Evolutionary conservation across 2,888 invertebrate genomes (phyloP).

Genomic region (Auanema sp.): DNA sequence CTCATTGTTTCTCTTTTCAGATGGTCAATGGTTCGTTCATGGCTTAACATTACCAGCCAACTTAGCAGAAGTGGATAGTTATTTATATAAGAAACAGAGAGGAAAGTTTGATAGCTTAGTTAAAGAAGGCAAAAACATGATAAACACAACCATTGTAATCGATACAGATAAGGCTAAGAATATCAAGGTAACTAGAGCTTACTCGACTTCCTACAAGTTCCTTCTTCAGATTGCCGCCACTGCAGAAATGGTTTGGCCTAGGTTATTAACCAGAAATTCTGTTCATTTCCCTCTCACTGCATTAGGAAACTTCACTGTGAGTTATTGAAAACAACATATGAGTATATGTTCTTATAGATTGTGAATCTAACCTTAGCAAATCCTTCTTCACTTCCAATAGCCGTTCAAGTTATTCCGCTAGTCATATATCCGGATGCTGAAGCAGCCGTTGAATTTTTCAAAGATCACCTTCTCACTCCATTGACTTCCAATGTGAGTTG

Average conservation of each 20-base stretch:
- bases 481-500: slow-evolving; percentile 34
- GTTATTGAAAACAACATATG: too few species aligned
- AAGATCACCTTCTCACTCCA: slow-evolving; percentile 33
- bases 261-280: slow-evolving; percentile 66
- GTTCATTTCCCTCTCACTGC: slow-evolving; percentile 77
- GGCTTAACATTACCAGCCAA: slow-evolving; percentile 73
- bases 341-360: slow-evolving; percentile 64
- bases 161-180: slow-evolving; percentile 77
- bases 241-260: slow-evolving; percentile 76
- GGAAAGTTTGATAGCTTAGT: slow-evolving; percentile 69
- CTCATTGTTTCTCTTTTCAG: slow-evolving; percentile 59
- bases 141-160: slow-evolving; percentile 76
- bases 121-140: slow-evolving; percentile 60
- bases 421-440: slow-evolving; percentile 75
- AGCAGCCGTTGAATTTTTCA: slow-evolving; percentile 66
- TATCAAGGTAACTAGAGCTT: slow-evolving; percentile 64
- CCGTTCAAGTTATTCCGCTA: slow-evolving; percentile 74
- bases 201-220: background rate
- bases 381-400: slow-evolving; percentile 74
- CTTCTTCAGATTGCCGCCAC: slow-evolving; percentile 71
- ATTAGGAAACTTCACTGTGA: slow-evolving; percentile 73
- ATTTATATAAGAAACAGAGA: slow-evolving; percentile 70
- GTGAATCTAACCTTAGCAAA: slow-evolving; percentile 76
- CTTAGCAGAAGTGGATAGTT: slow-evolving; percentile 75
- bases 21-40: slow-evolving; percentile 75